Evolutionary conservation across 1,140 invertebrate genomes (phyloP).

Genomic region (Andricus grossulariae): DNA sequence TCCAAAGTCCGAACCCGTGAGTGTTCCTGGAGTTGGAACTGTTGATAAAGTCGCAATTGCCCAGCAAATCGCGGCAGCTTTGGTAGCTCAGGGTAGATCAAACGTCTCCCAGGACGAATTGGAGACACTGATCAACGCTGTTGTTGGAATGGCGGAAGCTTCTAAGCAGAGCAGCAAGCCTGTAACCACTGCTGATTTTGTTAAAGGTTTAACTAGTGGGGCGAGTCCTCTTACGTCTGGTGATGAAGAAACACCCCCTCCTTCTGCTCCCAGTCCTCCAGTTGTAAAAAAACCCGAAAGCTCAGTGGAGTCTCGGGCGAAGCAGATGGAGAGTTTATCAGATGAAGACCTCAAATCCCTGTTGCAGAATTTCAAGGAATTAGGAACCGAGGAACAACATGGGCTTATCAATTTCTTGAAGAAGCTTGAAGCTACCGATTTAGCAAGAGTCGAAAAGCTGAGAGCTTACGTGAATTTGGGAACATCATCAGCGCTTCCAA

Average conservation of each 20-base stretch:
- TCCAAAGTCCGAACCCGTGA: conserved; percentile 73
- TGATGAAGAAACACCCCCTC: conserved; percentile 36
- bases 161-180: conserved; percentile 76
- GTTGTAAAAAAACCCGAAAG: conserved; percentile 38
- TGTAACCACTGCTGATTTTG: conserved; percentile 76
- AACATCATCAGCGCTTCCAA: conserved; percentile 38
- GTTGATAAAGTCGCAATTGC: conserved; percentile 85
- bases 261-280: neutral
- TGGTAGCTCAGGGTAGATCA: conserved; percentile 85
- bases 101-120: conserved; percentile 86
- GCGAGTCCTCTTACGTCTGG: conserved; percentile 58
- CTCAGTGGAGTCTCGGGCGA: conserved; percentile 44
- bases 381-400: conserved; percentile 86
- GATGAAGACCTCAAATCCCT: conserved; percentile 85
- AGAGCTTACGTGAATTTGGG: conserved; percentile 81
- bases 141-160: conserved; percentile 81
- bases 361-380: conserved; percentile 86
- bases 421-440: conserved; percentile 84
- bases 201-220: conserved; percentile 69
- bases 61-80: conserved; percentile 84
- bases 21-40: conserved; percentile 81
- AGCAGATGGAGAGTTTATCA: conserved; percentile 82
- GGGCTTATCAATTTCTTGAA: conserved; percentile 86
- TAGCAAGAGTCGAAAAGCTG: conserved; percentile 83
- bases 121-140: conserved; percentile 85